phyloP scores from a whole-genome alignment of 2,797 vertebrate genomes.

The Crenuchus spilurus region DNA sequence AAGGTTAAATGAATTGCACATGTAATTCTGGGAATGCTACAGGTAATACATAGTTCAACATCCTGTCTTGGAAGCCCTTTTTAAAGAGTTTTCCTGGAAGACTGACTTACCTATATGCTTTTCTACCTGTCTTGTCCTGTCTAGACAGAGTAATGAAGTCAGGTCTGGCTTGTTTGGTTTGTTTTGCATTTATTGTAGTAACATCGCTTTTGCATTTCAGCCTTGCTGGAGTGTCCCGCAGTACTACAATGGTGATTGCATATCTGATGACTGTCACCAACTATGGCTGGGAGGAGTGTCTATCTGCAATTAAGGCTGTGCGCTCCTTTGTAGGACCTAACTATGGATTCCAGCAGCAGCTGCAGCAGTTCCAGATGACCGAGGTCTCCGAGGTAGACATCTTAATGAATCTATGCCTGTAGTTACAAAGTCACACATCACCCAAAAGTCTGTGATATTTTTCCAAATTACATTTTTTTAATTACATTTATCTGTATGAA shows the following conservation, averaged over 20 bases:
- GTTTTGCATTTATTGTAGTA: neutral
- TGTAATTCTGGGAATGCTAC: neutral
- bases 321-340: constrained; percentile 87
- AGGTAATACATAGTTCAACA: neutral
- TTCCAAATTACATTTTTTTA: neutral
- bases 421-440: neutral
- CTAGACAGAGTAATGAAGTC: neutral
- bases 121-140: neutral
- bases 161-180: neutral
- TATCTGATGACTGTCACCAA: constrained; percentile 90
- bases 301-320: constrained; percentile 82
- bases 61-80: neutral
- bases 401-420: neutral
- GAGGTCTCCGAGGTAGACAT: constrained; percentile 80
- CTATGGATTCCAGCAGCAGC: constrained; percentile 88
- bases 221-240: constrained; percentile 89
- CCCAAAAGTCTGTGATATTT: no score
- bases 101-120: constrained; percentile 3
- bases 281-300: constrained; percentile 84
- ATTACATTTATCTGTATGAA: no score
- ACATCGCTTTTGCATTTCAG: constrained; percentile 59
- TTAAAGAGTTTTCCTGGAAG: constrained; percentile 14
- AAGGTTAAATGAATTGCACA: neutral
- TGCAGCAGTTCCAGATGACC: constrained; percentile 85
- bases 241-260: constrained; percentile 86